Percentiles rank a stretch among this genome's conserved stretches.
Evolutionary conservation across 2,888 invertebrate genomes (phyloP).

Genomic region (Leptopilina myrica): DNA sequence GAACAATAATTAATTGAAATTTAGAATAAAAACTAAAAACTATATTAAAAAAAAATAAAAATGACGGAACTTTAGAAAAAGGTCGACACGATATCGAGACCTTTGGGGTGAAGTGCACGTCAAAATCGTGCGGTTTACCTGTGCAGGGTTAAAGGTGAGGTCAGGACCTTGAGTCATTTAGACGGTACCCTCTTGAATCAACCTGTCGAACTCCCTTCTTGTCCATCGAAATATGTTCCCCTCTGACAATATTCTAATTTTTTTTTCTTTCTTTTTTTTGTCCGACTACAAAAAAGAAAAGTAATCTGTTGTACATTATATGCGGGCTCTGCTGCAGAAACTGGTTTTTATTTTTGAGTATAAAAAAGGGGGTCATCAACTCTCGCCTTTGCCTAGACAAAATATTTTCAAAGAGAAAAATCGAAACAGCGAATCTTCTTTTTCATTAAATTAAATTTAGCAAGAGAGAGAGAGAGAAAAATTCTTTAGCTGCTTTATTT

Average conservation of each 20-base stretch:
- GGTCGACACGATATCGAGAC: not conserved
- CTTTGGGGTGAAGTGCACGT: slow-evolving; percentile 31
- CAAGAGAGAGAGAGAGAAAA: not conserved
- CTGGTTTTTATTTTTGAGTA: slow-evolving; percentile 61
- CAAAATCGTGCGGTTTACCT: slow-evolving; percentile 61
- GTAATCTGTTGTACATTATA: slow-evolving; percentile 46
- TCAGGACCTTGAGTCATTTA: slow-evolving; percentile 62
- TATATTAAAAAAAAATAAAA: no score
- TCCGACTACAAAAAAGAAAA: slow-evolving; percentile 50
- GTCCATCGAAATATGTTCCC: not conserved
- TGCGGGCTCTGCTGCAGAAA: slow-evolving; percentile 62
- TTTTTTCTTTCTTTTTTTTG: not conserved
- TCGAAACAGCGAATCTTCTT: slow-evolving; percentile 30
- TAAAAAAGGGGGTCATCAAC: slow-evolving; percentile 52
- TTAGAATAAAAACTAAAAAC: no score
- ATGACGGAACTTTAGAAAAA: no score
- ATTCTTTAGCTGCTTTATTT: not conserved
- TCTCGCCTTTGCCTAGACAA: not conserved
- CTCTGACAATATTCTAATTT: slow-evolving; percentile 52
- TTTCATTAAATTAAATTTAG: slow-evolving; percentile 1
- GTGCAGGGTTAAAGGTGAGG: slow-evolving; percentile 69
- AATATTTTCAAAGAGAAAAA: slow-evolving; percentile 16
- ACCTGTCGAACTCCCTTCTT: slow-evolving; percentile 25
- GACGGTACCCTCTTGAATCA: slow-evolving; percentile 49
- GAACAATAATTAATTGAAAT: no score